Evolutionary conservation across 2,797 vertebrate species (phyloP), one percentile per base, ranked within the genome.

Genomic region (Lithobates sylvaticus): DNA sequence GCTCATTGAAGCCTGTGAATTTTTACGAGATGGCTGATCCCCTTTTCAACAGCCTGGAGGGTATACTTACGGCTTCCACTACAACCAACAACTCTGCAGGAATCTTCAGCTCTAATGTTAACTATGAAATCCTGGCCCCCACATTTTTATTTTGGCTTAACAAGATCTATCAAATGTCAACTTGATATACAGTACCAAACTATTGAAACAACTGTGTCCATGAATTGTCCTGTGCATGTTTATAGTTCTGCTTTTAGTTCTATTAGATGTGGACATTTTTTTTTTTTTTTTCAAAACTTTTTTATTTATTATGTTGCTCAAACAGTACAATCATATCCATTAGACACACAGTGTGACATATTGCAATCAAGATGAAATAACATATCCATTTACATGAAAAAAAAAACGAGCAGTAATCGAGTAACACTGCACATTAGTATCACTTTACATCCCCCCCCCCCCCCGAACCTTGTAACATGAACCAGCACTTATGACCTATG

Each of bases 91-190:
- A 58, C 78, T 76, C 26, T 50, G n/a, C 32, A 76, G 65, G 36
- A 81, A 69, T 71, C 84, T 70, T 78, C 84, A 69, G 71, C 68
- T 79, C 77, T 75, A 85, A 85, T 80, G 84, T 71, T 85, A 85
- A 85, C 77, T 75, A 75, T 80, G 15, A 74, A 54, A 85, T 68
- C 39, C 58, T 85, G 84, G 84, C 84, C 73, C 76, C 42, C 50
- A n/a, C 29, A 18, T 74, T 82, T 67, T 50, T 75, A 85, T 72
- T 73, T 26, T 58, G 34, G 32, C 32, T 78, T 78, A 84, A 78
- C 47, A 72, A 29, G 42, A 78, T 72, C 47, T 54, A 84, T 84
- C 50, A 84, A 78, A 64, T 72, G 83, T 84, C 83, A 78, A 47
- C 76, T 32, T 39, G 54, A 67, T 67, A 69, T 69, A 39, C 39